Evolutionary conservation across 1,140 invertebrate species (phyloP).

Genomic region (Theocolax elegans): DNA sequence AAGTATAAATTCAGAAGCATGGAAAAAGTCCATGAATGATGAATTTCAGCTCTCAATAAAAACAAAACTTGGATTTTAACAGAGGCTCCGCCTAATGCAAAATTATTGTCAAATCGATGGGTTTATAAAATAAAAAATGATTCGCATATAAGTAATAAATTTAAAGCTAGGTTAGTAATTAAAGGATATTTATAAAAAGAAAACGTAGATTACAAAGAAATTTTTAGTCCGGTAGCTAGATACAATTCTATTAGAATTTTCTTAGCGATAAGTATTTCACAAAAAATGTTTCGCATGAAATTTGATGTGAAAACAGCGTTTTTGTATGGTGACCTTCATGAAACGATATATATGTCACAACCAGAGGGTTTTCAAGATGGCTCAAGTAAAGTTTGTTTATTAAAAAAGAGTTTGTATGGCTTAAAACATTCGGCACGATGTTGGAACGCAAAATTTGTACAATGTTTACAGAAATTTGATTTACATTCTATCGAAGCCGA

Average conservation of each 20-base stretch:
- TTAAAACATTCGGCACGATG: constrained; percentile 60
- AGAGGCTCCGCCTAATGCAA: neutral
- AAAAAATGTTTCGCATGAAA: constrained; percentile 2
- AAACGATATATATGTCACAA: constrained; percentile 45
- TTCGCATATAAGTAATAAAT: neutral
- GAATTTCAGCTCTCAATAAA: constrained; percentile 5
- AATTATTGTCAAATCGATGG: constrained; percentile 9
- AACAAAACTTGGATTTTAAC: constrained; percentile 24
- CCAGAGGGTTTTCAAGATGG: constrained; percentile 48
- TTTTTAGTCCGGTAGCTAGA: neutral
- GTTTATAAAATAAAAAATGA: constrained; percentile 25
- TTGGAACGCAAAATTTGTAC: constrained; percentile 50
- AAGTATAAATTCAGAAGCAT: neutral
- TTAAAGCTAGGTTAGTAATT: constrained; percentile 10
- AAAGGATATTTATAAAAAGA: constrained; percentile 14
- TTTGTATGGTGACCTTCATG: constrained; percentile 28
- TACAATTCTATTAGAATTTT: constrained; percentile 28
- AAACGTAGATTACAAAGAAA: constrained; percentile 3
- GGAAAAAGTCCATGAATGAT: neutral
- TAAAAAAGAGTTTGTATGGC: constrained; percentile 59
- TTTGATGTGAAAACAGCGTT: constrained; percentile 4
- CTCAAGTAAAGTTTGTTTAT: constrained; percentile 52
- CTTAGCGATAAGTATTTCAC: neutral
- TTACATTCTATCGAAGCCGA: constrained; percentile 41
- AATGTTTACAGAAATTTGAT: constrained; percentile 24